phyloP scores from a whole-genome alignment of 2,797 vertebrate species.

The Eleutherodactylus coqui region DNA sequence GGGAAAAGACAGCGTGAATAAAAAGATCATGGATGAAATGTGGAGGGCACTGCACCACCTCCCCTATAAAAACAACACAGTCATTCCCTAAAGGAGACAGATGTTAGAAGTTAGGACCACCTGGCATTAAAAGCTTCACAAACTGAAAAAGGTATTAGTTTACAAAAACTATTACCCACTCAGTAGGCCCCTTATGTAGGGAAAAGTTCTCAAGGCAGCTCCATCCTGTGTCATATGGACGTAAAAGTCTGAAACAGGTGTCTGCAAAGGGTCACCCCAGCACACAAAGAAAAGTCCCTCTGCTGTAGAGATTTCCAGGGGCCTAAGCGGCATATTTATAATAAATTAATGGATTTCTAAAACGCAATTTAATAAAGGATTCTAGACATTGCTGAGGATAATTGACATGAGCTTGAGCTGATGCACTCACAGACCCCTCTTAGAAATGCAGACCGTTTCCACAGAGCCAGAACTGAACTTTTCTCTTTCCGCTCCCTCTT shows the following conservation, averaged over 20 bases:
- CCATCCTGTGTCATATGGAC: neutral
- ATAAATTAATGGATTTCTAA: too few species aligned
- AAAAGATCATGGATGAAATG: neutral
- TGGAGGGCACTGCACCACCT: neutral
- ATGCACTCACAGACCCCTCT: too few species aligned
- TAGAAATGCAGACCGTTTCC: too few species aligned
- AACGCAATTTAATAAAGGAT: too few species aligned
- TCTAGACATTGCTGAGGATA: too few species aligned
- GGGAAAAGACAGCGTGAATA: neutral
- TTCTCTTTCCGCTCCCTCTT: too few species aligned
- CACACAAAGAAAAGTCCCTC: neutral
- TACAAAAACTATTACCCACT: neutral
- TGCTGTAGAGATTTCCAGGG: neutral
- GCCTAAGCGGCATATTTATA: too few species aligned
- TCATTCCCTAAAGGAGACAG: slow-evolving; percentile 29
- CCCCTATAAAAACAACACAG: neutral
- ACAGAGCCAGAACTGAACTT: too few species aligned
- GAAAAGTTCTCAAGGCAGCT: neutral
- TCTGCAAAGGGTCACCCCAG: neutral
- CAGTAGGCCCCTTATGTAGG: neutral
- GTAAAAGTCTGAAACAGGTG: slow-evolving; percentile 12
- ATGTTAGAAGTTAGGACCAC: slow-evolving; percentile 57
- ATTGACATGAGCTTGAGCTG: too few species aligned
- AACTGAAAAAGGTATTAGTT: slow-evolving; percentile 31
- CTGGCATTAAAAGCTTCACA: slow-evolving; percentile 41